Conservation (phyloP, 2,113 vertebrate species). For the Xenopus laevis region DNA sequence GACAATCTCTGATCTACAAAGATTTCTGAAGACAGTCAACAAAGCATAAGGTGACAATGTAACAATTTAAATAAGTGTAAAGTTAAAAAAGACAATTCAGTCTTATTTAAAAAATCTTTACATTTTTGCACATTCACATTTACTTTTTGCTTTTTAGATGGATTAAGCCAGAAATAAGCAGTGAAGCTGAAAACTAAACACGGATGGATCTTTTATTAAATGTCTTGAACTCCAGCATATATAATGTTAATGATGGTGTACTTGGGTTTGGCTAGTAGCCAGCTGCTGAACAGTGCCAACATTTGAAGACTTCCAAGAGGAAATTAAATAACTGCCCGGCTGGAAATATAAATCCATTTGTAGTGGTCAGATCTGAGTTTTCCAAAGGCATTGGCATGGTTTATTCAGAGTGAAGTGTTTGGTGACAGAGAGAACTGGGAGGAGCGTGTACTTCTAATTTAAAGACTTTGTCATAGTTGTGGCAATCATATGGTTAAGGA, state of each 20-base stretch:
- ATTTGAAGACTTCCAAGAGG: slow-evolving; percentile 80
- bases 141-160: not conserved
- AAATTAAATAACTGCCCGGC: slow-evolving; percentile 83
- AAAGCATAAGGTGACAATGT: not conserved
- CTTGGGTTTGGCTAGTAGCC: slow-evolving; percentile 63
- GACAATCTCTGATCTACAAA: too few relatives aligned
- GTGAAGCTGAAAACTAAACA: slow-evolving; percentile 41
- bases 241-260: slow-evolving; percentile 63
- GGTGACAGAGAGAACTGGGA: not conserved
- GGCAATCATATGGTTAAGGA: not conserved
- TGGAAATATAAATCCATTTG: slow-evolving; percentile 83
- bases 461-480: not conserved
- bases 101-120: too few relatives aligned
- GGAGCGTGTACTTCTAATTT: not conserved
- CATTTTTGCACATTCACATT: not conserved
- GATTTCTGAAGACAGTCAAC: not conserved
- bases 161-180: slow-evolving; percentile 44
- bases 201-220: slow-evolving; percentile 57
- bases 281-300: slow-evolving; percentile 67
- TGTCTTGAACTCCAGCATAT: slow-evolving; percentile 51
- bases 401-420: slow-evolving; percentile 44
- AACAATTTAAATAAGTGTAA: not conserved
- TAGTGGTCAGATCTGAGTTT: slow-evolving; percentile 73
- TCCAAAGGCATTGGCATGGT: slow-evolving; percentile 64
- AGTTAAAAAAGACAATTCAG: not conserved